Conservation (phyloP, 2,888 invertebrate species). For the Lingula anatina region DNA sequence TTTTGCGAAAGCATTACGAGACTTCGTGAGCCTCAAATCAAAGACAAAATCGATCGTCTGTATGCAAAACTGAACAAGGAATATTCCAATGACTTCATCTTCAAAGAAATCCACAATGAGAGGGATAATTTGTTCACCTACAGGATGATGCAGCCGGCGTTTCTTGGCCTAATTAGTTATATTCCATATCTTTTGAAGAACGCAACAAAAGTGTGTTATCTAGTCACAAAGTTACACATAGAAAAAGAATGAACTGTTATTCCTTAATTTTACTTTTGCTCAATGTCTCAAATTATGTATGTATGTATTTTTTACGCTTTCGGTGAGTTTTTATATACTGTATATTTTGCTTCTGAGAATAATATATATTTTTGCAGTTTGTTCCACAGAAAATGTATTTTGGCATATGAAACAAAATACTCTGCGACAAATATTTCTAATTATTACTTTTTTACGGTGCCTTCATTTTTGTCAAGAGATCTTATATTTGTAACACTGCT, state of each 20-base stretch:
- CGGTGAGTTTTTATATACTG: no score
- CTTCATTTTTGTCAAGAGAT: no score
- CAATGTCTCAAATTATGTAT: no score
- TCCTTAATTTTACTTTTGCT: no score
- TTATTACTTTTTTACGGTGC: no score
- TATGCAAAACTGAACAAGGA: constrained; percentile 20
- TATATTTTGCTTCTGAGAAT: no score
- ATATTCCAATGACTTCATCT: constrained; percentile 29
- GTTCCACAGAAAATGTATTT: no score
- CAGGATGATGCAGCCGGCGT: constrained; percentile 30
- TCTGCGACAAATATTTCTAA: no score
- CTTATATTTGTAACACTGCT: no score
- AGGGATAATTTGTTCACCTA: constrained; percentile 39
- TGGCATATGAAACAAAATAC: no score
- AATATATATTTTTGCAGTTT: no score
- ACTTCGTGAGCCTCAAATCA: constrained; percentile 31
- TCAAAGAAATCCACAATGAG: constrained; percentile 30
- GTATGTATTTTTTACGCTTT: no score
- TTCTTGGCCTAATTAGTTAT: constrained; percentile 34
- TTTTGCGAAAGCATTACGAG: constrained; percentile 28
- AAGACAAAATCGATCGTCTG: constrained; percentile 28
- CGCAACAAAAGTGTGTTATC: constrained; percentile 27
- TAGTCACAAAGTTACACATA: constrained; percentile 27
- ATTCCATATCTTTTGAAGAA: constrained; percentile 33
- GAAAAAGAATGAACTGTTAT: constrained; percentile 29